phyloP scores from a whole-genome alignment of 2,113 vertebrate species.

The Oceanodroma tethys region DNA sequence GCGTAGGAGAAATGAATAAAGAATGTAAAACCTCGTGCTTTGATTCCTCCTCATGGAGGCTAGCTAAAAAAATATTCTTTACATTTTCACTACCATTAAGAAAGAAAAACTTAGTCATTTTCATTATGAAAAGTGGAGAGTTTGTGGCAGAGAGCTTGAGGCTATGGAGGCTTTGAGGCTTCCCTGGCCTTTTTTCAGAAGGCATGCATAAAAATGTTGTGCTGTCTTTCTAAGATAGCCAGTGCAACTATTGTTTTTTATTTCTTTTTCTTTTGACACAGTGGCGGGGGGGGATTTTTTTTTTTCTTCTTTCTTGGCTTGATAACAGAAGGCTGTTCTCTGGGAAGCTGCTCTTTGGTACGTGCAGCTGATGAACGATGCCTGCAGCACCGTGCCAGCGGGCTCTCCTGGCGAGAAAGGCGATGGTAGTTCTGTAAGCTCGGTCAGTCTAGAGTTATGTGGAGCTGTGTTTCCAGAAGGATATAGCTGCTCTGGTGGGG shows the following conservation, averaged over 20 bases:
- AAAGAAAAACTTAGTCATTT: background rate
- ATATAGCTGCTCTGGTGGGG: background rate
- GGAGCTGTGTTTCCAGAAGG: background rate
- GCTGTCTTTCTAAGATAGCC: background rate
- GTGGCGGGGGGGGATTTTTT: background rate
- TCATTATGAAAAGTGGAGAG: background rate
- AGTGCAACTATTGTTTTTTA: background rate
- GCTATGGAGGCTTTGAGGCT: background rate
- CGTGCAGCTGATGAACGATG: background rate
- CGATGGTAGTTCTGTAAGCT: background rate
- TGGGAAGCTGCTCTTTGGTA: background rate
- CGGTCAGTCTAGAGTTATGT: rapidly evolving
- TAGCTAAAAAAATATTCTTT: background rate
- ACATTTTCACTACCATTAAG: background rate
- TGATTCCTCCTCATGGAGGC: background rate
- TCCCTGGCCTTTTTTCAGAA: background rate
- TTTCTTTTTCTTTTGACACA: background rate
- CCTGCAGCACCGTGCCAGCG: background rate
- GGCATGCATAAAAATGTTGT: background rate
- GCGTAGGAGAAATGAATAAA: background rate
- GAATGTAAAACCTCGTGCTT: background rate
- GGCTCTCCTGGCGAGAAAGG: background rate
- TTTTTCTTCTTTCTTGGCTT: background rate
- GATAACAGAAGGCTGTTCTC: background rate
- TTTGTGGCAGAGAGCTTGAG: background rate